A percentile compares a stretch with the other conserved stretches of the same genome.
These are phyloP conservation scores for Clivina fossor DNA, from an alignment of 2,888 invertebrate species.

Conservation along the genomic window DNA sequence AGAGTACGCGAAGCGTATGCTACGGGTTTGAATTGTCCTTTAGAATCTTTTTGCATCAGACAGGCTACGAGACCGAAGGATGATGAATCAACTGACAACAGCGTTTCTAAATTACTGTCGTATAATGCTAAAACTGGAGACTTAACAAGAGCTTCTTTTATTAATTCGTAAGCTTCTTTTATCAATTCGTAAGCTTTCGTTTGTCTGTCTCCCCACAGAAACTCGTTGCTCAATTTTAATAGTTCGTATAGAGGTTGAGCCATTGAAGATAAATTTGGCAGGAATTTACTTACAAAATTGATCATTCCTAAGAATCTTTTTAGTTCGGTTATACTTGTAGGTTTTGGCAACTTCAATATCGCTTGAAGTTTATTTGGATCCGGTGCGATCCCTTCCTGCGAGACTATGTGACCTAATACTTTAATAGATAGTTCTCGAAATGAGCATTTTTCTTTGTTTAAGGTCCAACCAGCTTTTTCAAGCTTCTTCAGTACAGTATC, in stretches of 20 bases:
- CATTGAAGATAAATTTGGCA: slow-evolving; percentile 23
- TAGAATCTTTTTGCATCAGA: slow-evolving; percentile 6
- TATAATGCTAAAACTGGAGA: slow-evolving; percentile 29
- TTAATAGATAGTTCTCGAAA: slow-evolving; percentile 36
- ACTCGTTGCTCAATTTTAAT: slow-evolving; percentile 8
- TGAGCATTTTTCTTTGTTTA: slow-evolving; percentile 36
- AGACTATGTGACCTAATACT: slow-evolving; percentile 36
- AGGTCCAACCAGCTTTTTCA: slow-evolving; percentile 16
- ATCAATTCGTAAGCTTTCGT: slow-evolving; percentile 18
- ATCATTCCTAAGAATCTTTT: slow-evolving; percentile 30
- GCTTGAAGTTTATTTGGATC: slow-evolving; percentile 35
- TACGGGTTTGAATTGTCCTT: slow-evolving; percentile 7
- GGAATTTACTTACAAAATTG: slow-evolving; percentile 32
- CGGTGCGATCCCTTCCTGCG: slow-evolving; percentile 25
- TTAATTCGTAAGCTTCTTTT: slow-evolving; percentile 21
- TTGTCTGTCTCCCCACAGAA: slow-evolving; percentile 15
- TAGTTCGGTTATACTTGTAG: slow-evolving; percentile 34
- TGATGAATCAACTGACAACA: slow-evolving; percentile 30
- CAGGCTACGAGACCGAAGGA: slow-evolving; percentile 27
- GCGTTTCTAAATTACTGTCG: slow-evolving; percentile 18
- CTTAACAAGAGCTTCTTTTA: slow-evolving; percentile 20
- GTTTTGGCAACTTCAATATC: slow-evolving; percentile 29
- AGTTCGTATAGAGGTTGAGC: slow-evolving; percentile 27
- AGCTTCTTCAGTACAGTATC: slow-evolving; percentile 35
- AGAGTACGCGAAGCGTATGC: slow-evolving; percentile 33